Conservation (phyloP, 1,140 invertebrate genomes). For the Hyles vespertilio region DNA sequence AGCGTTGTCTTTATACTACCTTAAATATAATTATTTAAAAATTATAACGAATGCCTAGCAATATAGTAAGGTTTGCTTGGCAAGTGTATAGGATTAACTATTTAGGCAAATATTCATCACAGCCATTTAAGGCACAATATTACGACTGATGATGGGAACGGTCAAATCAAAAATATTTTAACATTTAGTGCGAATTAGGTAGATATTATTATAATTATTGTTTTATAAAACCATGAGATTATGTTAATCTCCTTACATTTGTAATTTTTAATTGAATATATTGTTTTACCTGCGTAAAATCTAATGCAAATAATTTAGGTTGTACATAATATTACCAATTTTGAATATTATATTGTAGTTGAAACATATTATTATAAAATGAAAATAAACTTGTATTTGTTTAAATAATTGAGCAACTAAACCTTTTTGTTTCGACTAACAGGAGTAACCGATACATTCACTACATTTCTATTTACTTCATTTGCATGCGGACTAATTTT, state of each 20-base stretch:
- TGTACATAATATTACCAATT: too few relatives aligned
- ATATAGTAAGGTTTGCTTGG: too few relatives aligned
- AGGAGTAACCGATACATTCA: slow-evolving; percentile 58
- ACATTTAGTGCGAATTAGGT: not conserved
- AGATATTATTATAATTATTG: too few relatives aligned
- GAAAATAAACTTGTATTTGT: not conserved
- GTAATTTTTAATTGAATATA: too few relatives aligned
- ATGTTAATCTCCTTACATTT: not conserved
- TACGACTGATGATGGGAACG: too few relatives aligned
- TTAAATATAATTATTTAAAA: slow-evolving; percentile 8
- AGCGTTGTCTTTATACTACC: slow-evolving; percentile 12
- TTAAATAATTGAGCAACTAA: slow-evolving; percentile 3
- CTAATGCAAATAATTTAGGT: too few relatives aligned
- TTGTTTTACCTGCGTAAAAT: too few relatives aligned
- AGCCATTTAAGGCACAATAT: slow-evolving; percentile 9
- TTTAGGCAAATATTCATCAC: slow-evolving; percentile 5
- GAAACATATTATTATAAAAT: too few relatives aligned
- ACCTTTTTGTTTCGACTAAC: slow-evolving; percentile 39
- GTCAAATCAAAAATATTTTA: not conserved
- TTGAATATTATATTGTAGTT: too few relatives aligned
- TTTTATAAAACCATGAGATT: not conserved
- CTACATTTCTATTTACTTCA: slow-evolving; percentile 54
- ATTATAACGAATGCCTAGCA: too few relatives aligned
- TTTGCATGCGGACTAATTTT: slow-evolving; percentile 67
- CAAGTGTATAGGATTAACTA: too few relatives aligned